phyloP scores from a whole-genome alignment of 64 coral and sea anemone species.

The Pocillopora verrucosa region DNA sequence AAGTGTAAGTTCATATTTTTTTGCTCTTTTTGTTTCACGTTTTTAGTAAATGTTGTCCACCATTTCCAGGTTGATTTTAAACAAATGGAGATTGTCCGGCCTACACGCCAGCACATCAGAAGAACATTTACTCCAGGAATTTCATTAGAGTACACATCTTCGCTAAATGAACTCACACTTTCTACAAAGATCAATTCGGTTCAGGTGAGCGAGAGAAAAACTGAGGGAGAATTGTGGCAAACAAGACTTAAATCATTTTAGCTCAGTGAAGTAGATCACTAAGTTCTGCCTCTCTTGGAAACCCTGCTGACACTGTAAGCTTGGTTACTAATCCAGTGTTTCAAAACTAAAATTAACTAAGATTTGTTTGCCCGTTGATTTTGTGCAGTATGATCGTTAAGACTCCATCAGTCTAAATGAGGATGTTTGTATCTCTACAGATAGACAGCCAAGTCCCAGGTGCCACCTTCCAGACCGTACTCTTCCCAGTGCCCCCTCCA shows the following conservation, averaged over 20 bases:
- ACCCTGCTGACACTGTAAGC: too few relatives aligned
- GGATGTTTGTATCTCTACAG: conserved; percentile 17
- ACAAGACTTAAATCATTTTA: too few relatives aligned
- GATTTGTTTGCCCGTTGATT: neutral
- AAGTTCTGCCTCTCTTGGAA: too few relatives aligned
- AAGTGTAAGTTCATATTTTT: too few relatives aligned
- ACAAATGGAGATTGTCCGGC: conserved; percentile 81
- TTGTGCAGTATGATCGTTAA: neutral
- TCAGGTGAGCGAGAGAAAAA: conserved; percentile 53
- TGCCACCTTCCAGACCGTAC: conserved; percentile 83
- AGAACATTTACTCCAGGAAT: conserved; percentile 82
- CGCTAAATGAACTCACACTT: conserved; percentile 72
- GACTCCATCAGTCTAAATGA: too few relatives aligned
- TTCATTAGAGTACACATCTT: conserved; percentile 62
- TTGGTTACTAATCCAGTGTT: too few relatives aligned
- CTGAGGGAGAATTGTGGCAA: too few relatives aligned
- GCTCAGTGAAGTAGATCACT: too few relatives aligned
- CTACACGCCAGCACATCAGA: conserved; percentile 73
- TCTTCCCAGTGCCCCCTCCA: conserved; percentile 84
- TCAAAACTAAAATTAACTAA: too few relatives aligned
- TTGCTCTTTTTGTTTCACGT: too few relatives aligned
- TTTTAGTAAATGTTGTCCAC: too few relatives aligned
- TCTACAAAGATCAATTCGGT: conserved; percentile 82
- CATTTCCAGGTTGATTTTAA: conserved; percentile 87
- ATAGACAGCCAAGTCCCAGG: conserved; percentile 94